Base-by-base conservation (phyloP, 2,797 vertebrate species). In the Percopsis omiscomaycus region DNA sequence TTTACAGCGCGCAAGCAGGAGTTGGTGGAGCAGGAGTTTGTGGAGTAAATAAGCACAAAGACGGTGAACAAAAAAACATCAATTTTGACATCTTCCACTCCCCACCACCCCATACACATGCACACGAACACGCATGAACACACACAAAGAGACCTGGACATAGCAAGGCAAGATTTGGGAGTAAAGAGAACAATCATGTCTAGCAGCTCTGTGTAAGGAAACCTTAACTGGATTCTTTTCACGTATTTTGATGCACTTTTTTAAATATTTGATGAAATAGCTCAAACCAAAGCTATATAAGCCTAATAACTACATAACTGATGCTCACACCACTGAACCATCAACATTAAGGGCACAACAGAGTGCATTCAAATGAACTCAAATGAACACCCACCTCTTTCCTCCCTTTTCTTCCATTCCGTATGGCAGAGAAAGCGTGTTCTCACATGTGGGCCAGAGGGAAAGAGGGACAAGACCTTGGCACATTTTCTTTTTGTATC, bases 281-380 rank as follows among this genome's bases (percentile, higher is more conserved):
- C 91, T 93, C 92, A 95, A 97, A 95, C 93, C 92, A 92, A 95
- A 94, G 94, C 94, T 92, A 95, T 94, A 94, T 96, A 97, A 96
- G 95, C 48, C 48, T n/a, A 50, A 96, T 94, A 95, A 92, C 91
- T 92, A 94, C 93, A 96, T 95, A 95, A 95, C 94, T 93, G 94
- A 96, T 94, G 94, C 93, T 89, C 93, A 92, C 92, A 91, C 94
- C 94, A 93, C 91, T 94, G 92, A 96, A 94, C 95, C 93, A 96
- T 94, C 91, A 96, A 96, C 95, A 96, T 96, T 95, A 95, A 93
- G 93, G 91, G 86, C 91, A 91, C 94, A 95, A 98, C 97, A 95
- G 95, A 96, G 93, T 94, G 93, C 94, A 95, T 96, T 96, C 95
- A 97, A 97, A 98, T 96, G 94, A 97, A 95, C 94, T 94, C 93